Evolutionary conservation across 2,888 invertebrate species (phyloP).

Genomic region (Megalurothrips usitatus): DNA sequence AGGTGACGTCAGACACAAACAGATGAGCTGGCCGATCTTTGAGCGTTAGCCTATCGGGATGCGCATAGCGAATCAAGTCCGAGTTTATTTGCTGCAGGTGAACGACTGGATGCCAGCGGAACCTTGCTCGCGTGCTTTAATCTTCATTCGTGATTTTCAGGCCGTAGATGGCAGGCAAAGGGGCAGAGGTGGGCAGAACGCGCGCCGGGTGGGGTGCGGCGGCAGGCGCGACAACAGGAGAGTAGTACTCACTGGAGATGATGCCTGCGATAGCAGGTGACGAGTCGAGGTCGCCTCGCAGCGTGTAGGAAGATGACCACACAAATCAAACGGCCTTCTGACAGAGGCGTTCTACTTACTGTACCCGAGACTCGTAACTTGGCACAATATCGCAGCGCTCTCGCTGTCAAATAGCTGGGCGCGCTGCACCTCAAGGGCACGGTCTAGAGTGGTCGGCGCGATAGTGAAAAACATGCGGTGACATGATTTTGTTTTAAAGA

Average conservation of each 20-base stretch:
- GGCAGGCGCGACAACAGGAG: neutral
- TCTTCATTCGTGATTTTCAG: constrained; percentile 1
- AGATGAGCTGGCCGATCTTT: constrained; percentile 7
- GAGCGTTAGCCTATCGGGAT: constrained; percentile 23
- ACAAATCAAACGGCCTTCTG: constrained; percentile 15
- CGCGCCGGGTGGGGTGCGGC: neutral
- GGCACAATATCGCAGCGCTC: too few relatives aligned
- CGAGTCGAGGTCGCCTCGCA: neutral
- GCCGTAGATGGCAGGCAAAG: neutral
- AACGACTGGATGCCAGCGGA: neutral
- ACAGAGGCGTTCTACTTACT: too few relatives aligned
- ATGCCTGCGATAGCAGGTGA: constrained; percentile 7
- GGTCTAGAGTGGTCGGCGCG: too few relatives aligned
- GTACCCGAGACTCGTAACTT: too few relatives aligned
- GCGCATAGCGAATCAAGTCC: constrained; percentile 19
- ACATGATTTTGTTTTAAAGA: too few relatives aligned
- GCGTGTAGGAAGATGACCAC: constrained; percentile 14
- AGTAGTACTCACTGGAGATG: neutral
- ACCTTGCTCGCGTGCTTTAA: neutral
- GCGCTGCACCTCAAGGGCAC: too few relatives aligned
- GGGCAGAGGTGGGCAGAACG: neutral
- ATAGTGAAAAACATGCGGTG: too few relatives aligned
- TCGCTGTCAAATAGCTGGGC: too few relatives aligned
- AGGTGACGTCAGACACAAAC: constrained; percentile 24
- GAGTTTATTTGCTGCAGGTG: neutral